These are phyloP conservation scores for Chionis minor DNA, from an alignment of 2,113 vertebrate genomes.

Conservation along the genomic window DNA sequence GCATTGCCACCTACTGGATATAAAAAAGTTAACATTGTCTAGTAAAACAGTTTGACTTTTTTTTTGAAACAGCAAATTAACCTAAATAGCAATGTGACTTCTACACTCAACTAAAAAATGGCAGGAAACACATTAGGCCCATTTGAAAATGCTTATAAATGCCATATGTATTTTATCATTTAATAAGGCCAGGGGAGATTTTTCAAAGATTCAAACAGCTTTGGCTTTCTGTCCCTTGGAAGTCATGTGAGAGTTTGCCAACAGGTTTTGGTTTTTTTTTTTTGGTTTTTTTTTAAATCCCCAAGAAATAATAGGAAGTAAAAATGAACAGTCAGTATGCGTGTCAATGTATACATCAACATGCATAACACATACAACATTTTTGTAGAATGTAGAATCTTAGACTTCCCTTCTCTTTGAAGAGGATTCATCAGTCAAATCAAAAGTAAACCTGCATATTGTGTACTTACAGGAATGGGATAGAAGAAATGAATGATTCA, in stretches of 20 bases:
- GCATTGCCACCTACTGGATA: slow-evolving; percentile 76
- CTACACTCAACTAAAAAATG: not conserved
- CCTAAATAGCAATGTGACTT: not conserved
- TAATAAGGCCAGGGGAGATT: not conserved
- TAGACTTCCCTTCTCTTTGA: not conserved
- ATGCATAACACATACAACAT: not conserved
- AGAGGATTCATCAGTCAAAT: not conserved
- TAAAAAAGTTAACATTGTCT: not conserved
- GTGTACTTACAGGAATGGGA: not conserved
- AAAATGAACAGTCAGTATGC: not conserved
- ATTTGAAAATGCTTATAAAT: not conserved
- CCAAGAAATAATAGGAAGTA: not conserved
- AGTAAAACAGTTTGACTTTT: not conserved
- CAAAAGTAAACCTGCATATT: not conserved
- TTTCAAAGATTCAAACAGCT: not conserved
- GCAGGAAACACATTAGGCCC: not conserved
- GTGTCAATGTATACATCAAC: not conserved
- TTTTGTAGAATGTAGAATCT: not conserved
- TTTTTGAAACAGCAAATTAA: not conserved
- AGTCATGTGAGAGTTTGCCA: not conserved
- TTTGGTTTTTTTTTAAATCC: not conserved
- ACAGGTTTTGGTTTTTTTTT: no score
- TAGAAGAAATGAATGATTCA: rapidly evolving
- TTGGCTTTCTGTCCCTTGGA: not conserved
- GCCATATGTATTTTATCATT: not conserved